Conservation (phyloP, 2,797 vertebrate genomes). For the Botia almorhae region DNA sequence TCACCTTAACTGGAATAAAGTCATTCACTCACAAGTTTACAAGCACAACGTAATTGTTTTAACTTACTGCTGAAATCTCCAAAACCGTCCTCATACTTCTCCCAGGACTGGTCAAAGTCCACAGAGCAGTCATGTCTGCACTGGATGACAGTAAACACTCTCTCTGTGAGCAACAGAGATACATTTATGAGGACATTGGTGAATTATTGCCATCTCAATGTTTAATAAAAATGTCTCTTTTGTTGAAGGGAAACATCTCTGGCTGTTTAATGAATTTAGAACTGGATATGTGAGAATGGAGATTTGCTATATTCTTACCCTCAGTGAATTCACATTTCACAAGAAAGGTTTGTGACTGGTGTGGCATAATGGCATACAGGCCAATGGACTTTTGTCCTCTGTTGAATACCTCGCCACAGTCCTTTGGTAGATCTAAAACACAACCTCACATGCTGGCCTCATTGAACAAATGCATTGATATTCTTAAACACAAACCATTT, state of each 20-base stretch:
- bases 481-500: neutral
- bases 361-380: slow-evolving; percentile 83
- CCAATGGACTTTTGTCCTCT: slow-evolving; percentile 77
- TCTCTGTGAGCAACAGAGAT: slow-evolving; percentile 69
- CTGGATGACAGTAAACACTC: slow-evolving; percentile 86
- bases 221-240: neutral
- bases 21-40: slow-evolving; percentile 9
- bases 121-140: slow-evolving; percentile 82
- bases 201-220: neutral
- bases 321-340: slow-evolving; percentile 86
- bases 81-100: slow-evolving; percentile 86
- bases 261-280: neutral
- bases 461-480: neutral
- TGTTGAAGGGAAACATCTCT: neutral
- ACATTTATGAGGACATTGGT: neutral
- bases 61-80: slow-evolving; percentile 84
- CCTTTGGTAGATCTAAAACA: slow-evolving; percentile 77
- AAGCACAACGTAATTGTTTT: slow-evolving; percentile 27
- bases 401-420: slow-evolving; percentile 83
- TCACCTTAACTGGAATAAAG: neutral
- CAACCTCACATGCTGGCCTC: slow-evolving; percentile 6
- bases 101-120: slow-evolving; percentile 91
- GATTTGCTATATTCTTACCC: slow-evolving; percentile 74
- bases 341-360: slow-evolving; percentile 77
- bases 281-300: neutral